Evolutionary conservation across 2,797 vertebrate genomes (phyloP).

Genomic region (Pteropus rufus): DNA sequence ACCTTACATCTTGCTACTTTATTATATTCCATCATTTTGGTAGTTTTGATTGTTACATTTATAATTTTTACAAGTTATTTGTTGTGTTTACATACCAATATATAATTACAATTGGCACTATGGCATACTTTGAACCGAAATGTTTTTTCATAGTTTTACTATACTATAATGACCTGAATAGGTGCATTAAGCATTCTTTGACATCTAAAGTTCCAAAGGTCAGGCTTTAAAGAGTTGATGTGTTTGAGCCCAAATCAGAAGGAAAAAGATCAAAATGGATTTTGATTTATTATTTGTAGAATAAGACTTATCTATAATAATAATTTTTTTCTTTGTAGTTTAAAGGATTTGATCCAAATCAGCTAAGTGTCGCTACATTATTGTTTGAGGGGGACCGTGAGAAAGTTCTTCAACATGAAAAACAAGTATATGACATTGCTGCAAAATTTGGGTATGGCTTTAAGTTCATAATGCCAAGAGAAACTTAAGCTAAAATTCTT

Average conservation of each 20-base stretch:
- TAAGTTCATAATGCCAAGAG: conserved; percentile 44
- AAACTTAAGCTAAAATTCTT: conserved; percentile 15
- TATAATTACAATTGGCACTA: background rate
- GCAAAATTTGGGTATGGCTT: conserved; percentile 95
- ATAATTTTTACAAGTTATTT: conserved; percentile 1
- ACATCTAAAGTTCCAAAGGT: conserved; percentile 26
- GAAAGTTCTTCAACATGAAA: conserved; percentile 98
- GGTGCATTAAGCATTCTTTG: background rate
- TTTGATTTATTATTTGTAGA: conserved; percentile 31
- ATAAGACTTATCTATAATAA: conserved; percentile 42
- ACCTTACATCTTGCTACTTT: background rate
- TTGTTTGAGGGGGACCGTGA: conserved; percentile 97
- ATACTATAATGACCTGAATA: background rate
- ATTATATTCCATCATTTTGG: conserved; percentile 12
- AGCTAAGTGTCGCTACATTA: conserved; percentile 95
- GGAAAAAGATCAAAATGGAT: background rate
- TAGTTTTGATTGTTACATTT: background rate
- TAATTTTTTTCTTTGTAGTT: conserved; percentile 85
- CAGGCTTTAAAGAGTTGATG: conserved; percentile 32
- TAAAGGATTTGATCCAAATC: conserved; percentile 97
- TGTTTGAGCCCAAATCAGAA: background rate
- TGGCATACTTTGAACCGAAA: background rate
- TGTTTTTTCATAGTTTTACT: background rate
- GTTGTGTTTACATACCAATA: background rate
- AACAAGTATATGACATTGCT: conserved; percentile 99